Percentiles rank a stretch among this genome's conserved stretches.
Conservation (phyloP, 1,140 invertebrate genomes). For the Ooceraea biroi region DNA sequence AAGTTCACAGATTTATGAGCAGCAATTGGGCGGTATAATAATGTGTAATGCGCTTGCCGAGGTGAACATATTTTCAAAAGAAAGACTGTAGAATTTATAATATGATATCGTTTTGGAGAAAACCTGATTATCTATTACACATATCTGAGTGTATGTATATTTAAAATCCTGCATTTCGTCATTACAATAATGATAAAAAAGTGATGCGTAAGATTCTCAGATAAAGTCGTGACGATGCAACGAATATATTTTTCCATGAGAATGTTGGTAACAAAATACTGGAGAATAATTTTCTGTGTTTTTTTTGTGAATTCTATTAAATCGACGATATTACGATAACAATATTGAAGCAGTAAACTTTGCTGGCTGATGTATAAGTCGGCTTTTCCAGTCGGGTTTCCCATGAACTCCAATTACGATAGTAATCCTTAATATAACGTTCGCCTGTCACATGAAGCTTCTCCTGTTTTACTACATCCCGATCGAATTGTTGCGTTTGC, state of each 20-base stretch:
- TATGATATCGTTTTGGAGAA: neutral
- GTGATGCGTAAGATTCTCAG: neutral
- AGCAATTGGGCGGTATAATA: conserved; percentile 33
- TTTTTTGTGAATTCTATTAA: conserved; percentile 34
- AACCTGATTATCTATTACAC: conserved; percentile 31
- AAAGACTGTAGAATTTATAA: conserved; percentile 14
- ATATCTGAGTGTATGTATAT: neutral
- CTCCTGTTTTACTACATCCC: conserved; percentile 24
- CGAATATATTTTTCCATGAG: neutral
- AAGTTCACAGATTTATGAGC: neutral
- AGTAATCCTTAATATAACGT: conserved; percentile 64
- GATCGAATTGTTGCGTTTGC: neutral
- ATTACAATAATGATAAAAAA: neutral
- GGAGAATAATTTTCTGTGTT: too few relatives aligned
- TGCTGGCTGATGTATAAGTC: conserved; percentile 35
- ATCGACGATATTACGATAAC: conserved; percentile 11
- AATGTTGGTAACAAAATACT: too few relatives aligned
- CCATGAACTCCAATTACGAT: conserved; percentile 63
- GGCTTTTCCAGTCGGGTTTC: conserved; percentile 59
- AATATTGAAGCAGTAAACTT: conserved; percentile 56
- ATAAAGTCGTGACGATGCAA: neutral
- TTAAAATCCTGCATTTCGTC: neutral
- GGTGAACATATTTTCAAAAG: conserved; percentile 16
- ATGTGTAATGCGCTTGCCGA: conserved; percentile 1
- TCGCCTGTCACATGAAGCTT: conserved; percentile 16